Evolutionary conservation across 2,888 invertebrate genomes (phyloP).

Genomic region (Hirtodrosophila cameraria): DNA sequence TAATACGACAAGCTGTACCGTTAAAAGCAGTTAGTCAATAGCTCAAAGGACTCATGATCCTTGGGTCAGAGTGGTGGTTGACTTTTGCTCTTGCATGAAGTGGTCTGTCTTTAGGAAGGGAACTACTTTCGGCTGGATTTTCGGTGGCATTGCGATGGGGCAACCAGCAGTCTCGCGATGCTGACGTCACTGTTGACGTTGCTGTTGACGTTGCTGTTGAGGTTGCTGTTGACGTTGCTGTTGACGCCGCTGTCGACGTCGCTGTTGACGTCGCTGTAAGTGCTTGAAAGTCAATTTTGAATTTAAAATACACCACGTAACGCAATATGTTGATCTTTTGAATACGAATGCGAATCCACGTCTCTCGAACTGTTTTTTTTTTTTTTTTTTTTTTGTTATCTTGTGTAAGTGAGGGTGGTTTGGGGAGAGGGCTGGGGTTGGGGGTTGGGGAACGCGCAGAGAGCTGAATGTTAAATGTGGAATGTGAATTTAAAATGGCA

Average conservation of each 20-base stretch:
- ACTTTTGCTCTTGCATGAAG: background rate
- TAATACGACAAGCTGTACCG: slow-evolving; percentile 30
- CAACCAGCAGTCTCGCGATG: too few relatives aligned
- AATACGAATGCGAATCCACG: slow-evolving; percentile 72
- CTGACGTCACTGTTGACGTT: too few relatives aligned
- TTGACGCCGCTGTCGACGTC: slow-evolving; percentile 8
- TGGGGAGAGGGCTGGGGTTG: background rate
- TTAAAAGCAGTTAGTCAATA: slow-evolving; percentile 23
- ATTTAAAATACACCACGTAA: slow-evolving; percentile 78
- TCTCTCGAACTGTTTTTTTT: slow-evolving; percentile 31
- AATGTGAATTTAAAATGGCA: slow-evolving; percentile 56
- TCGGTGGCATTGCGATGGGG: too few relatives aligned
- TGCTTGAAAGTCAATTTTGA: slow-evolving; percentile 78
- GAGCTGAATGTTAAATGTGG: slow-evolving; percentile 40
- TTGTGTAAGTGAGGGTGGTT: background rate
- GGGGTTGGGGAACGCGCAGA: background rate
- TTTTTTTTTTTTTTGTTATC: too few relatives aligned
- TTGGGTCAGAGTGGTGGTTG: slow-evolving; percentile 17
- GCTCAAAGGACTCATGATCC: slow-evolving; percentile 18
- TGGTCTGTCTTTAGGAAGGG: background rate
- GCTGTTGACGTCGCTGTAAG: slow-evolving; percentile 50
- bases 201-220: too few relatives aligned
- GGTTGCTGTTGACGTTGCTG: slow-evolving; percentile 8
- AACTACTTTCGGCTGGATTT: slow-evolving; percentile 19
- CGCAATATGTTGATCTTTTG: slow-evolving; percentile 79